A percentile compares a stretch with the other conserved stretches of the same genome.
phyloP scores from a whole-genome alignment of 2,113 vertebrate species.

The Equus przewalskii region DNA sequence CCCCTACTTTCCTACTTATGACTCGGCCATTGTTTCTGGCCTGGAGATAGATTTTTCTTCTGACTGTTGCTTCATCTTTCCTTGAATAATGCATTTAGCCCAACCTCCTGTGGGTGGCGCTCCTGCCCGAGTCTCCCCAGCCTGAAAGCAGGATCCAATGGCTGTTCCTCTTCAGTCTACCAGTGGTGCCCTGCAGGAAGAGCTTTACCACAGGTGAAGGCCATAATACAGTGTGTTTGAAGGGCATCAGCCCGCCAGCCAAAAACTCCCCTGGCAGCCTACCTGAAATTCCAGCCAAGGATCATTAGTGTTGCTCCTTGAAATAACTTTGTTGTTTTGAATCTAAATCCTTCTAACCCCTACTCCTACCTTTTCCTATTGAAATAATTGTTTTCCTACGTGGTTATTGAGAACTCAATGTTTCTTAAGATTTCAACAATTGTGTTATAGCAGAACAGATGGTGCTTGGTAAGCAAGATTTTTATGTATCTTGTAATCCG shows the following conservation, averaged over 20 bases:
- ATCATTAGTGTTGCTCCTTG: slow-evolving; percentile 72
- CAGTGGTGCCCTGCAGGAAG: background rate
- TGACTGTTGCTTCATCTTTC: background rate
- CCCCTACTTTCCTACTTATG: background rate
- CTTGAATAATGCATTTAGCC: background rate
- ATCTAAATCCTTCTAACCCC: slow-evolving; percentile 27
- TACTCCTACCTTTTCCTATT: background rate
- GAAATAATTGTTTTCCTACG: slow-evolving; percentile 58
- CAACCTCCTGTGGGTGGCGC: slow-evolving; percentile 65
- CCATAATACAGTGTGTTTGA: background rate
- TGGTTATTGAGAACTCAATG: background rate
- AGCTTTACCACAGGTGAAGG: slow-evolving; percentile 49
- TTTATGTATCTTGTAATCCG: background rate
- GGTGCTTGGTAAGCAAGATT: background rate
- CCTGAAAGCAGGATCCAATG: background rate
- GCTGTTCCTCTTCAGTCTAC: background rate
- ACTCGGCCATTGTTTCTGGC: background rate
- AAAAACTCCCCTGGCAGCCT: slow-evolving; percentile 52
- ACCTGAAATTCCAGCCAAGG: slow-evolving; percentile 63
- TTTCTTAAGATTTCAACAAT: slow-evolving; percentile 61
- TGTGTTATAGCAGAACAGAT: background rate
- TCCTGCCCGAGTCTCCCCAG: slow-evolving; percentile 22
- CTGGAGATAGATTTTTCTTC: background rate
- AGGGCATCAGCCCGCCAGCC: slow-evolving; percentile 39
- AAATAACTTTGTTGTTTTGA: slow-evolving; percentile 75